Conservation (phyloP, 2,113 vertebrate genomes). For the Rhineura floridana region DNA sequence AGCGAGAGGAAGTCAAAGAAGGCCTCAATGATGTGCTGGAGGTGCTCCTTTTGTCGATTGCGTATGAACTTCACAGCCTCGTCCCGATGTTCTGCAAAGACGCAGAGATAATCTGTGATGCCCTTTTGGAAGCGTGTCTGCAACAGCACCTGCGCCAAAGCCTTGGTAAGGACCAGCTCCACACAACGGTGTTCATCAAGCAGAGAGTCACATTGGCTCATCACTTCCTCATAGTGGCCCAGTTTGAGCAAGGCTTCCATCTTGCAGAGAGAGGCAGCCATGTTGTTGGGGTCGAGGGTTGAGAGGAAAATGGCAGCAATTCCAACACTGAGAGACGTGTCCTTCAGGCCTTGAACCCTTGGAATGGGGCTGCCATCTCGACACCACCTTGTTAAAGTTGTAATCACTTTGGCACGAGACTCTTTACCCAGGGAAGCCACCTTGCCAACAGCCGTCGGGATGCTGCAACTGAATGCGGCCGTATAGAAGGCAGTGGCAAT, state of each 20-base stretch:
- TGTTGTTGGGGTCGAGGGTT: conserved; percentile 80
- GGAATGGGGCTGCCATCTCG: conserved; percentile 63
- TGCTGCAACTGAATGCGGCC: conserved; percentile 85
- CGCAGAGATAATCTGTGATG: conserved; percentile 80
- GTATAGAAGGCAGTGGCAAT: conserved; percentile 83
- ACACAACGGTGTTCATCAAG: conserved; percentile 63
- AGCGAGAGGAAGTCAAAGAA: conserved; percentile 69
- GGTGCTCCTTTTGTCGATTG: conserved; percentile 79
- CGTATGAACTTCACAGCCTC: conserved; percentile 75
- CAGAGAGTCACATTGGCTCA: conserved; percentile 74
- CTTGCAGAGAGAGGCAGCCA: conserved; percentile 77
- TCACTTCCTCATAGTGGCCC: conserved; percentile 77
- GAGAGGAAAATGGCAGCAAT: conserved; percentile 86
- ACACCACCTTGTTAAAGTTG: conserved; percentile 83
- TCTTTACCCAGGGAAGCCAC: conserved; percentile 68
- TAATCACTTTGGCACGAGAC: conserved; percentile 62
- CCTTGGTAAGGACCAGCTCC: conserved; percentile 81
- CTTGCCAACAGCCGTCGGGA: conserved; percentile 72
- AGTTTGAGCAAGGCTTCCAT: conserved; percentile 81
- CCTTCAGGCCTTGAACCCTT: conserved; percentile 64
- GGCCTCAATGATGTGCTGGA: conserved; percentile 75
- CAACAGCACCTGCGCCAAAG: conserved; percentile 82
- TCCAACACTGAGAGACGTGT: conserved; percentile 76
- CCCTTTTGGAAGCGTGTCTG: conserved; percentile 57
- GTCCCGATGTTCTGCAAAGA: conserved; percentile 68